These are phyloP conservation scores for Chloromyia formosa DNA, from an alignment of 2,888 invertebrate genomes.

Conservation along the genomic window DNA sequence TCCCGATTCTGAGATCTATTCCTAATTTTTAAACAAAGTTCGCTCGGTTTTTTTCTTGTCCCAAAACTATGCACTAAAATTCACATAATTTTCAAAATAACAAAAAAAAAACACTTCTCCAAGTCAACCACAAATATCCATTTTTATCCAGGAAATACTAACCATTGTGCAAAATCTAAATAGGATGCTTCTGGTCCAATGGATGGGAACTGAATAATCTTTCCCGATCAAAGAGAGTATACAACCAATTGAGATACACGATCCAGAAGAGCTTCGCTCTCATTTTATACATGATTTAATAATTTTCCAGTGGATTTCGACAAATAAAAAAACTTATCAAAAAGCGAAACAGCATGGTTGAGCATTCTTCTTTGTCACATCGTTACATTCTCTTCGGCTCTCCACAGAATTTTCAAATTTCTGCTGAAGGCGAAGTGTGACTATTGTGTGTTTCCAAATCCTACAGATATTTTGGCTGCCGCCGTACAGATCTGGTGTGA, in stretches of 20 bases:
- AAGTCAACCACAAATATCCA: background rate
- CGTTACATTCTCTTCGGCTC: background rate
- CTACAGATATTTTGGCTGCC: no score
- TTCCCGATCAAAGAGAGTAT: slow-evolving; percentile 18
- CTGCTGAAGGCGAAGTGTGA: no score
- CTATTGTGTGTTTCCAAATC: no score
- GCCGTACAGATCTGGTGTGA: no score
- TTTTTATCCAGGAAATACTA: slow-evolving; percentile 31
- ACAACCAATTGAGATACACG: slow-evolving; percentile 11
- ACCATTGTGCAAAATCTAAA: slow-evolving; percentile 44
- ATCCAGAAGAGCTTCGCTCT: slow-evolving; percentile 29
- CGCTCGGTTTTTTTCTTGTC: no score
- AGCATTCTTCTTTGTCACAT: slow-evolving; percentile 21
- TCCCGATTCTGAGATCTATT: no score
- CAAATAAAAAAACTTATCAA: slow-evolving; percentile 31
- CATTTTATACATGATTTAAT: slow-evolving; percentile 48
- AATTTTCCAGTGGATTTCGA: slow-evolving; percentile 50
- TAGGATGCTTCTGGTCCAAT: slow-evolving; percentile 47
- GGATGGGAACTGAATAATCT: slow-evolving; percentile 46
- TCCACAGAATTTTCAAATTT: background rate
- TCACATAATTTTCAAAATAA: no score
- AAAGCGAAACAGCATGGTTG: background rate
- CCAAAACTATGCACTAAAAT: no score
- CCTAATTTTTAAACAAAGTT: no score
- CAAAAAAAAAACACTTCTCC: background rate